These are phyloP conservation scores for Podarcis cretensis DNA, from an alignment of 2,113 vertebrate species.

Conservation along the genomic window DNA sequence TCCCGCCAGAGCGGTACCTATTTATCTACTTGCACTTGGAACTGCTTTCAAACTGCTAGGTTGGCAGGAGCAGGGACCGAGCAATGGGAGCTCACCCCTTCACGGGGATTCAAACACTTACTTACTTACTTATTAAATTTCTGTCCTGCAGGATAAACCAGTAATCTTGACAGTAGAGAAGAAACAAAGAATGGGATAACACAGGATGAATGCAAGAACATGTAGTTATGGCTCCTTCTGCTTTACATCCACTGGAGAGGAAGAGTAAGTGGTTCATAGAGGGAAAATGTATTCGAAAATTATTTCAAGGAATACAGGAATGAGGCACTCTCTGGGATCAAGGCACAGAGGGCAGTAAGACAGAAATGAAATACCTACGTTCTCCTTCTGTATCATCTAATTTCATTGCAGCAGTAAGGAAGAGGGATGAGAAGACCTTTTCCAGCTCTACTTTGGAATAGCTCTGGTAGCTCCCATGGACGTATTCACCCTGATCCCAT, in stretches of 20 bases:
- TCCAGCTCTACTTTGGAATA: background rate
- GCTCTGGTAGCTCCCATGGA: background rate
- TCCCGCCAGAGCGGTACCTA: no score
- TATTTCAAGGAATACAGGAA: background rate
- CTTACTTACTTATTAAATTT: background rate
- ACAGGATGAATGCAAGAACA: background rate
- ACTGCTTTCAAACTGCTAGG: no score
- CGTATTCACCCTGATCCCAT: constrained; percentile 62
- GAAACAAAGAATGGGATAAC: background rate
- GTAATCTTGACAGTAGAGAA: background rate
- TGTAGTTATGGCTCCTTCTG: background rate
- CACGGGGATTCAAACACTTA: no score
- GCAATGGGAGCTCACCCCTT: no score
- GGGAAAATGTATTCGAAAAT: background rate
- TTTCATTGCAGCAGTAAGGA: background rate
- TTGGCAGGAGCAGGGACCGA: no score
- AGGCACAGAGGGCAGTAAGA: background rate
- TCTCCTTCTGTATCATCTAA: background rate
- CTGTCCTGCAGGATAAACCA: background rate
- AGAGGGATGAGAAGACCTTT: background rate
- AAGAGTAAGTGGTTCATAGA: background rate
- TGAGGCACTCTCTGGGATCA: no score
- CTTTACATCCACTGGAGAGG: background rate
- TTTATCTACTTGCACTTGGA: no score
- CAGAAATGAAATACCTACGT: background rate